Percentiles rank a stretch among this genome's conserved stretches.
phyloP scores from a whole-genome alignment of 2,888 invertebrate genomes.

The Sarcophaga subvicina region DNA sequence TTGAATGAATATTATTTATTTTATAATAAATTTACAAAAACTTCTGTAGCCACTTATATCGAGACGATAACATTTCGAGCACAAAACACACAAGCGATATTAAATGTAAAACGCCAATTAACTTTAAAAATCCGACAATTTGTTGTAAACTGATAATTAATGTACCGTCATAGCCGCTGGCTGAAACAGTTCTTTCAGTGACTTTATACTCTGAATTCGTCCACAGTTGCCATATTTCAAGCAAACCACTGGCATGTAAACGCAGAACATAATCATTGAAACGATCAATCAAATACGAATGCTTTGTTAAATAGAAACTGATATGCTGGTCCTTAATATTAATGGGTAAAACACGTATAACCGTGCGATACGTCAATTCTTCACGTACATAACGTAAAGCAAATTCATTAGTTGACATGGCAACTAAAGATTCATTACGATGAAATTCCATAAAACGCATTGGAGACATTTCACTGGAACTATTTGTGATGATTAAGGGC shows the following conservation, averaged over 20 bases:
- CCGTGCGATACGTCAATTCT: neutral
- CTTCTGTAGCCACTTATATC: neutral
- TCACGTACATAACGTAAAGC: neutral
- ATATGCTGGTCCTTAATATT: neutral
- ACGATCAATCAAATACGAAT: conserved; percentile 21
- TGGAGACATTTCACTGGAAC: neutral
- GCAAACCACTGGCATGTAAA: conserved; percentile 7
- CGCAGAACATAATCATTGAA: conserved; percentile 12
- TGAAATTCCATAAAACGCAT: neutral
- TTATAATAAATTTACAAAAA: neutral
- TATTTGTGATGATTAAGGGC: neutral
- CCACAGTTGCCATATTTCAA: conserved; percentile 5
- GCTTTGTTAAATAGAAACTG: conserved; percentile 33
- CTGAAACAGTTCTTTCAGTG: neutral
- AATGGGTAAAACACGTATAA: neutral
- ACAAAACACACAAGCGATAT: neutral
- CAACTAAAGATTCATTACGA: neutral
- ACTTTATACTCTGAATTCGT: neutral
- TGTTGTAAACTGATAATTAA: neutral
- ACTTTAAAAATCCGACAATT: neutral
- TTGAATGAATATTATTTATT: neutral
- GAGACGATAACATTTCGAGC: neutral
- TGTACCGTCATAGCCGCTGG: neutral
- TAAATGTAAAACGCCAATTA: neutral
- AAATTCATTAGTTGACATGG: neutral